Base-by-base conservation (phyloP, 1,140 invertebrate genomes). In the Acromyrmex echinatior region DNA sequence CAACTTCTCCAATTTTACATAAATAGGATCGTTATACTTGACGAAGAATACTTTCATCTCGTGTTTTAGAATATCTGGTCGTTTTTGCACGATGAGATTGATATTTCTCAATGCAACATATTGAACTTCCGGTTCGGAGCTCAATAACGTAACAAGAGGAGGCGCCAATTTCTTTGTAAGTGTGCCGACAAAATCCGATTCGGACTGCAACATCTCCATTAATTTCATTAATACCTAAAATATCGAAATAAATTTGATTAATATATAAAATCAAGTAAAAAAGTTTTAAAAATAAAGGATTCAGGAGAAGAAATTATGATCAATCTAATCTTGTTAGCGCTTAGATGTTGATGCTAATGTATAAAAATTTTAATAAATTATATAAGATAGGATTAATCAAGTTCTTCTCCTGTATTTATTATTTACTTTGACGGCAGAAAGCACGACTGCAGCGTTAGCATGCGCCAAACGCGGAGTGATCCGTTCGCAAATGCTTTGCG, bases 31-130 rank as follows among this genome's bases (percentile, higher is more conserved):
- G 94, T 99, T 99, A 96, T 99, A 99, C 93, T 99, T 99, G 18
- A 99, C 99, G 95, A 99, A 99, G 96, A 99, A 99, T 84, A 97
- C 99, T 96, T 99, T 99, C 99, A 99, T 99, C 96, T 99, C 99
- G 93, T 99, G 99, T 94, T 99, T 99, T n/a, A 99, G 95, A 89
- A 99, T 99, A 88, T 99, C 99, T 0, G 99, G 98, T 77, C 99
- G 97, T 95, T 99, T 99, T 95, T 99, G 99, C 25, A 99, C 99
- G 91, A 99, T 99, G 2, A 99, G 96, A 96, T 99, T 99, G 91
- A 99, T 99, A 94, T 99, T 99, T 85, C 99, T 95, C 53, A 99
- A 96, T 3, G 99, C 99, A 14, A 99, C 99, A 94, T 99, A 99
- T 95, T 99, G 99, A 70, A 99, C 98, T 96, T 99, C 99, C 7